Percentiles rank a stretch among this genome's conserved stretches.
phyloP scores from a whole-genome alignment of 1,140 invertebrate genomes.

The Monochamus saltuarius region DNA sequence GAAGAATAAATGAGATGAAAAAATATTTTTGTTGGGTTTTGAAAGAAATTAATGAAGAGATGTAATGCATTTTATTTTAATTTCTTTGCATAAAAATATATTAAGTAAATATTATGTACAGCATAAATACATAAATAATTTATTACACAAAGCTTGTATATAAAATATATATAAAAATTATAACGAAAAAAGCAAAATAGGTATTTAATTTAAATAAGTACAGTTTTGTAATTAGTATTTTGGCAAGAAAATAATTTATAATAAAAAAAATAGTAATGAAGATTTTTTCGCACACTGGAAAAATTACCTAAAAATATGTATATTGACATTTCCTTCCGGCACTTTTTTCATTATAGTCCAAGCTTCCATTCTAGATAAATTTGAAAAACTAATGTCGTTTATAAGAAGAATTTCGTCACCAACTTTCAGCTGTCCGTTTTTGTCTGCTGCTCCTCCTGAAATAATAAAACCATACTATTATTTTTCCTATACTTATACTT shows the following conservation, averaged over 20 bases:
- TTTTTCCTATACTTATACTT: too few relatives aligned
- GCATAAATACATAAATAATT: constrained; percentile 23
- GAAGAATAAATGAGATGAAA: too few relatives aligned
- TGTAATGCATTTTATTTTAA: not conserved
- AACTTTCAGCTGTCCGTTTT: constrained; percentile 77
- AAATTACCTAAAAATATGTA: constrained; percentile 44
- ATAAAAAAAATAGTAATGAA: not conserved
- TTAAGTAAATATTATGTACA: constrained; percentile 18
- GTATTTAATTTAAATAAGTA: constrained; percentile 10
- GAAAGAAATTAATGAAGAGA: too few relatives aligned
- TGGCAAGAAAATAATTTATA: constrained; percentile 11
- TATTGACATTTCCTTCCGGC: constrained; percentile 72
- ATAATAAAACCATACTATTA: constrained; percentile 23
- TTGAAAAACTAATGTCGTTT: constrained; percentile 76
- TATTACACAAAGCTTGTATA: constrained; percentile 21
- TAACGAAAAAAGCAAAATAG: constrained; percentile 12
- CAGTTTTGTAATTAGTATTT: constrained; percentile 1
- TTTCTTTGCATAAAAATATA: constrained; percentile 4
- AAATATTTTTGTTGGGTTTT: too few relatives aligned
- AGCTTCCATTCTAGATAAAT: constrained; percentile 86
- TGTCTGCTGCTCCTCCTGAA: constrained; percentile 87
- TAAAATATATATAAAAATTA: constrained; percentile 25
- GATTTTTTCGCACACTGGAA: not conserved
- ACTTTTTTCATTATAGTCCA: constrained; percentile 91
- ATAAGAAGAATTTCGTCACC: constrained; percentile 86